A percentile compares a stretch with the other conserved stretches of the same genome.
Conservation (phyloP, 2,113 vertebrate species). For the pig (Sus scrofa) region DNA sequence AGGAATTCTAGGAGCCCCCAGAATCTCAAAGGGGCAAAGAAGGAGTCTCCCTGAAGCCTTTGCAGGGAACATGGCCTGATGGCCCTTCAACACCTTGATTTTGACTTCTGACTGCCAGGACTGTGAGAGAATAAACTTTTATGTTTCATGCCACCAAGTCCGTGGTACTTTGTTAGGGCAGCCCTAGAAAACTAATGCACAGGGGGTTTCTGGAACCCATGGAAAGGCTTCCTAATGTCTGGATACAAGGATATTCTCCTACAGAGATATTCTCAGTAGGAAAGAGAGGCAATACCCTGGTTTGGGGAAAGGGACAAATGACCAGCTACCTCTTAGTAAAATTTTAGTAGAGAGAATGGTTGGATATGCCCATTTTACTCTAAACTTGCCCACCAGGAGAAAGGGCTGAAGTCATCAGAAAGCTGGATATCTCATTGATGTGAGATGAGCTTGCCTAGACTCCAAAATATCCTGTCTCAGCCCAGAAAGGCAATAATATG, state of each 20-base stretch:
- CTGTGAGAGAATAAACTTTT: neutral
- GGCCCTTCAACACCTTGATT: neutral
- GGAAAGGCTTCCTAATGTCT: neutral
- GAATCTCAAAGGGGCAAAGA: neutral
- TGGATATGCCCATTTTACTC: neutral
- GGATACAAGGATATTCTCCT: neutral
- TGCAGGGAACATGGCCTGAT: accelerated
- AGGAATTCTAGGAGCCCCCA: neutral
- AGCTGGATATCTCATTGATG: neutral
- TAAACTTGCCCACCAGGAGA: neutral
- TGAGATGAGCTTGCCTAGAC: neutral
- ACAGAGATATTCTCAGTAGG: accelerated
- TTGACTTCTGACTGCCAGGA: neutral
- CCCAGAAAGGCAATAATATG: neutral
- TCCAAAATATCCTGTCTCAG: accelerated
- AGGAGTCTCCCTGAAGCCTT: neutral
- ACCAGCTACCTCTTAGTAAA: neutral
- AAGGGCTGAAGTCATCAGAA: neutral
- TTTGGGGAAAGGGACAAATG: neutral
- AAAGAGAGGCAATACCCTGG: neutral
- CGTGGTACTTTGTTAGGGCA: neutral
- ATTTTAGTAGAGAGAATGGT: neutral
- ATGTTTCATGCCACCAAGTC: neutral
- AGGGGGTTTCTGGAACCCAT: neutral
- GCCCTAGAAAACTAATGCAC: neutral